Conservation (phyloP, 2,797 vertebrate genomes). For the Mus caroli region DNA sequence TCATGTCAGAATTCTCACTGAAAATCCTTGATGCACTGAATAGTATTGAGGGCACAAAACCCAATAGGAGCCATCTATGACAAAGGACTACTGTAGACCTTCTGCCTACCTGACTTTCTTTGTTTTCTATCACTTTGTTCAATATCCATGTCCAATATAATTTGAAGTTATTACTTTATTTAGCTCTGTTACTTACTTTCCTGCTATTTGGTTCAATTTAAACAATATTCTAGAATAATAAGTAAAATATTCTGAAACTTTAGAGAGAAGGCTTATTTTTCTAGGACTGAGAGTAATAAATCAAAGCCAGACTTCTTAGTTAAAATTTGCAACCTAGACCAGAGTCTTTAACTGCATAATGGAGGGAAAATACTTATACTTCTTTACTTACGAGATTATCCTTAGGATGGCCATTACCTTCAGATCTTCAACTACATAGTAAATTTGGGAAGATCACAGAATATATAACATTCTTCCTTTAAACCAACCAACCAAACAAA, state of each 20-base stretch:
- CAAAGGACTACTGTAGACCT: background rate
- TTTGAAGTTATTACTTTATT: background rate
- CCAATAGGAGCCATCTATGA: background rate
- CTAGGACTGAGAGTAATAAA: background rate
- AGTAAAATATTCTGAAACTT: conserved; percentile 14
- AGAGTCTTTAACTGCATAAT: background rate
- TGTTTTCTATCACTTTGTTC: background rate
- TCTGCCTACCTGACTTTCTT: background rate
- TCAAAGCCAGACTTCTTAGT: background rate
- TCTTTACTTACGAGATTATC: background rate
- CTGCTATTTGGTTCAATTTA: background rate
- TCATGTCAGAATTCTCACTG: conserved; percentile 47
- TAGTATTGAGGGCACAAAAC: background rate
- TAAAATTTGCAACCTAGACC: background rate
- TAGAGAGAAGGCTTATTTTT: background rate
- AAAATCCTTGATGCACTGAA: background rate
- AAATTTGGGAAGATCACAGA: background rate
- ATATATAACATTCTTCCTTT: background rate
- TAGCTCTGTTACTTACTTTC: background rate
- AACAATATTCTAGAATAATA: background rate
- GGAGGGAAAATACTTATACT: background rate
- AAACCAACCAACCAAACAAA: background rate
- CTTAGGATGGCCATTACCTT: background rate
- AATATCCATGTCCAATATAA: background rate
- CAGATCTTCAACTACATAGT: background rate